Base-by-base conservation (phyloP, 2,888 invertebrate genomes). In the Heliconius ismenius region DNA sequence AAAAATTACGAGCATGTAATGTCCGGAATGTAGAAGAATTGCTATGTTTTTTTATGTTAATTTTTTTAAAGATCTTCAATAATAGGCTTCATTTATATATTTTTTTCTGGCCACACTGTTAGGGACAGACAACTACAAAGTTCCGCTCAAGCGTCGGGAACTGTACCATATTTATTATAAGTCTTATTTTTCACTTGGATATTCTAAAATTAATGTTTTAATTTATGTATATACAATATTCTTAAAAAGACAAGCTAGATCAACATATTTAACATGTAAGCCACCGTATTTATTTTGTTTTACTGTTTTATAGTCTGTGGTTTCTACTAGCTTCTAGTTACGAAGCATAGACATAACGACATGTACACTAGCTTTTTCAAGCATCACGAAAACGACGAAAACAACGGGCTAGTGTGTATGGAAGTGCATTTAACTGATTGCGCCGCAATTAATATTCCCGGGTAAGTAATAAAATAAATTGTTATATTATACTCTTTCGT, bases 371-470 rank as follows among this genome's bases (percentile, higher is more conserved):
- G 90, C 91, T 92, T 92, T 91, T 92, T 91, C 90, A 92, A 93
- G 93, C 93, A 92, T 93, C 92, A 86, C 84, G 86, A 88, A 87
- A 87, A 86, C 87, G 83, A 92, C 90, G 92, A 93, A 94, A 94
- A 94, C 94, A 94, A 94, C 94, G 94, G 94, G 92, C 89, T 91
- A 92, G 92, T 92, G 95, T 95, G 94, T 92, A 92, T 92, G 93
- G 90, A 91, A 94, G 95, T 94, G 93, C 92, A 94, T 95, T 95
- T 94, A 94, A 94, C 93, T 94, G 95, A 95, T 95, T 95, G 95
- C 95, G 95, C 95, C 95, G 95, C 94, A 94, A 94, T 91, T 92
- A 91, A 91, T 90, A 90, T 91, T 90, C 89, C 88, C 88, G 90
- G 92, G 94, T 94, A 89, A 91, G 93, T 93, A 89, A 74, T 49